Evolutionary conservation across 1,140 invertebrate genomes (phyloP).

Genomic region (Zaprionus taronus): DNA sequence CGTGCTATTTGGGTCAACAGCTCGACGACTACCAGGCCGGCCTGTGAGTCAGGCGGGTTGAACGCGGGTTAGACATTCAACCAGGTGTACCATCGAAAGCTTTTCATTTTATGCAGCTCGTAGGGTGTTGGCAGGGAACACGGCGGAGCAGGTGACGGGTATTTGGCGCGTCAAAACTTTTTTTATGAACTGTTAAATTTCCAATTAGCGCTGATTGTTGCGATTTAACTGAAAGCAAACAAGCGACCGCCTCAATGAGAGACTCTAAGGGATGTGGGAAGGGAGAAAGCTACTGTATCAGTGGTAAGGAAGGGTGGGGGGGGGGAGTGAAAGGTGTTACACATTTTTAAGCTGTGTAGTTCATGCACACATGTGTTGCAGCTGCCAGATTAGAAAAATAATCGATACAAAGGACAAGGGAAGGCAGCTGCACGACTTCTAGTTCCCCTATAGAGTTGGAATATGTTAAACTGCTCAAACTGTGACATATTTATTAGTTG

Average conservation of each 20-base stretch:
- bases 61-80: background rate
- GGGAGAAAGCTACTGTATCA: background rate
- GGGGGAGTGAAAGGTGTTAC: no score
- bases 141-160: background rate
- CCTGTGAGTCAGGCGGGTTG: background rate
- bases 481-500: no score
- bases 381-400: background rate
- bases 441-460: no score
- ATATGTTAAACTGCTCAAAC: no score
- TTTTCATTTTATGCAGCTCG: background rate
- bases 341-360: background rate
- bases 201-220: conserved; percentile 78
- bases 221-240: conserved; percentile 61
- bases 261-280: no score
- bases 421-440: no score
- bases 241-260: conserved; percentile 10
- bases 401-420: background rate
- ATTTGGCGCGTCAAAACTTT: conserved; percentile 49
- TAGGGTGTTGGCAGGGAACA: no score
- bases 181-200: conserved; percentile 78
- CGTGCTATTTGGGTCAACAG: conserved; percentile 60
- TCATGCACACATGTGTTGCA: background rate
- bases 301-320: no score
- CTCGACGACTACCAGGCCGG: conserved; percentile 28
- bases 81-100: background rate